Conservation (phyloP, 2,113 vertebrate genomes). For the Ginglymostoma cirratum region DNA sequence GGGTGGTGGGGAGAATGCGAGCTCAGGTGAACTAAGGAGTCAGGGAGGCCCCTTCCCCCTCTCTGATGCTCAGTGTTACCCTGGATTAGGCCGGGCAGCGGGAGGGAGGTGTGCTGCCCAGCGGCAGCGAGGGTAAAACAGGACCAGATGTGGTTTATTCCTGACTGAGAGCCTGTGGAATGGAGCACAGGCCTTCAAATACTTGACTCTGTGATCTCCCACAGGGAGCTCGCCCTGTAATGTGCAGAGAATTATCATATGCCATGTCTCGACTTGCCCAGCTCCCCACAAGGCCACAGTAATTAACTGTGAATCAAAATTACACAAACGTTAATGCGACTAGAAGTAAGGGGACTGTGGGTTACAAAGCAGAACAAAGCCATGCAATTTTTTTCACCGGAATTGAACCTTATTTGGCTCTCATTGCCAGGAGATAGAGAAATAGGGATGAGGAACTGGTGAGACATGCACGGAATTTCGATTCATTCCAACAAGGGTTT, state of each 20-base stretch:
- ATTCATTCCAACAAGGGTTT: neutral
- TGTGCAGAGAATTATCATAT: neutral
- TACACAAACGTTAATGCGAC: constrained; percentile 1
- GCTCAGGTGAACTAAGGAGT: neutral
- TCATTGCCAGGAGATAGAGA: neutral
- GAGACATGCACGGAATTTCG: neutral
- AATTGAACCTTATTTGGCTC: neutral
- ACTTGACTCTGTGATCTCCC: neutral
- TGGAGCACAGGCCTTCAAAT: neutral
- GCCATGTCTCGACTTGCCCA: neutral
- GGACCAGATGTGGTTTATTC: neutral
- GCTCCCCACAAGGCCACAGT: neutral
- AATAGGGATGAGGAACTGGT: neutral
- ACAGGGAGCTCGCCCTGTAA: neutral
- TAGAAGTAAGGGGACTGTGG: neutral
- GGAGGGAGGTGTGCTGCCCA: neutral
- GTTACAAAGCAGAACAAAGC: neutral
- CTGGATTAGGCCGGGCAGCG: no score
- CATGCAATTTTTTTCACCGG: neutral
- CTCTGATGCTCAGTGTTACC: neutral
- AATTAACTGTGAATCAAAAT: constrained; percentile 26
- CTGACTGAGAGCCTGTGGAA: neutral
- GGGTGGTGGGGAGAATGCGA: neutral
- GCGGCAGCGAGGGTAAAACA: neutral
- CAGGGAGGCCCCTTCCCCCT: neutral